Evolutionary conservation across 2,888 invertebrate genomes (phyloP).

Genomic region (Oscheius sp.): DNA sequence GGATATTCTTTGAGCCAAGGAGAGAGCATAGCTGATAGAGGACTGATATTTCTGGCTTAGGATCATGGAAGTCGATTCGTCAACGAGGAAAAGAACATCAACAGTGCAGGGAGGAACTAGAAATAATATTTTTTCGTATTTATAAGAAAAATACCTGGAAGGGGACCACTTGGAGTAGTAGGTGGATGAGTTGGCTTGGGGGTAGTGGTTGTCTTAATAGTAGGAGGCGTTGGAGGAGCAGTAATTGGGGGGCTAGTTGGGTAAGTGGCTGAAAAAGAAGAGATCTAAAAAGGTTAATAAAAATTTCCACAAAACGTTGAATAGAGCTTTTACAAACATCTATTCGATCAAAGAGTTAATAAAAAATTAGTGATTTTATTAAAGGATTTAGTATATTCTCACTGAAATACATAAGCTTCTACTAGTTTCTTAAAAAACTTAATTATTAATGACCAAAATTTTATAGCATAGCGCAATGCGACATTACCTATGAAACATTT

Average conservation of each 20-base stretch:
- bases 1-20: background rate
- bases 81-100: slow-evolving; percentile 24
- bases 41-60: background rate
- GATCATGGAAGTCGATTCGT: slow-evolving; percentile 25
- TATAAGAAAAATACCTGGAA: background rate
- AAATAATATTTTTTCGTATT: background rate
- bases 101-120: slow-evolving; percentile 22
- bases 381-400: too few relatives aligned
- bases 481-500: too few relatives aligned
- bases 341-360: too few relatives aligned
- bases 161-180: slow-evolving; percentile 4
- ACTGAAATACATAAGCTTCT: too few relatives aligned
- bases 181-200: background rate
- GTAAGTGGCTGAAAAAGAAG: slow-evolving; percentile 16
- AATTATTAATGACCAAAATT: too few relatives aligned
- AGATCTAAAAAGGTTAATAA: slow-evolving; percentile 1
- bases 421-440: too few relatives aligned
- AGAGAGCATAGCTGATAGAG: background rate
- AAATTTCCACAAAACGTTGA: too few relatives aligned
- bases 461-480: too few relatives aligned
- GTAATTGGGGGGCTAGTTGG: slow-evolving; percentile 6
- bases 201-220: background rate
- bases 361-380: too few relatives aligned
- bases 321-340: too few relatives aligned
- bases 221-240: slow-evolving; percentile 1